Percentiles rank a stretch among this genome's conserved stretches.
Evolutionary conservation across 2,113 vertebrate genomes (phyloP).

Genomic region (Desmodus rotundus): DNA sequence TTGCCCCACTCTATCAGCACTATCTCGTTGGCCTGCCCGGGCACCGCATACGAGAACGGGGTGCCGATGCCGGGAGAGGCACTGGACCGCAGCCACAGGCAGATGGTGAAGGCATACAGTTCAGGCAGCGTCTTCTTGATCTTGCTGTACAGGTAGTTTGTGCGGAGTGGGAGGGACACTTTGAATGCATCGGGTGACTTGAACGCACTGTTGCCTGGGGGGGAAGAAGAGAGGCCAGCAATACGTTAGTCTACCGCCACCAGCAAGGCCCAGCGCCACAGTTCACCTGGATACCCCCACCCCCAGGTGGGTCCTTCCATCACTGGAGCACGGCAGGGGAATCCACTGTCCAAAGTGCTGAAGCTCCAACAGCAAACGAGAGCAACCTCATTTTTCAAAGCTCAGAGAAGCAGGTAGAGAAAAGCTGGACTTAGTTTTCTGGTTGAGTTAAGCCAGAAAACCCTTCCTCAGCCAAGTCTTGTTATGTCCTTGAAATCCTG

Average conservation of each 20-base stretch:
- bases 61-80: slow-evolving; percentile 95
- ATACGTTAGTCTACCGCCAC: fast-evolving
- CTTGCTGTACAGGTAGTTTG: slow-evolving; percentile 96
- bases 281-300: background rate
- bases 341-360: background rate
- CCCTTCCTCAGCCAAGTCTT: background rate
- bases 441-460: background rate
- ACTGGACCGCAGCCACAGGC: slow-evolving; percentile 96
- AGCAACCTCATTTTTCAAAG: background rate
- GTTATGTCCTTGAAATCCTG: background rate
- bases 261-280: fast-evolving
- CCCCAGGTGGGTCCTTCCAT: background rate
- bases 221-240: background rate
- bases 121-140: slow-evolving; percentile 97
- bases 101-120: slow-evolving; percentile 96
- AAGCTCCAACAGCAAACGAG: too few species aligned
- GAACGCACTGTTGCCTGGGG: slow-evolving; percentile 91
- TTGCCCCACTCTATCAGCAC: slow-evolving; percentile 99
- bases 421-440: background rate
- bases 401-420: background rate
- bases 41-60: slow-evolving; percentile 95
- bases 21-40: slow-evolving; percentile 97
- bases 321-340: too few species aligned
- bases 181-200: slow-evolving; percentile 97
- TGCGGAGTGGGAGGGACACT: slow-evolving; percentile 94